Evolutionary conservation across 2,888 invertebrate species (phyloP).

Genomic region (Hydraecia micacea): DNA sequence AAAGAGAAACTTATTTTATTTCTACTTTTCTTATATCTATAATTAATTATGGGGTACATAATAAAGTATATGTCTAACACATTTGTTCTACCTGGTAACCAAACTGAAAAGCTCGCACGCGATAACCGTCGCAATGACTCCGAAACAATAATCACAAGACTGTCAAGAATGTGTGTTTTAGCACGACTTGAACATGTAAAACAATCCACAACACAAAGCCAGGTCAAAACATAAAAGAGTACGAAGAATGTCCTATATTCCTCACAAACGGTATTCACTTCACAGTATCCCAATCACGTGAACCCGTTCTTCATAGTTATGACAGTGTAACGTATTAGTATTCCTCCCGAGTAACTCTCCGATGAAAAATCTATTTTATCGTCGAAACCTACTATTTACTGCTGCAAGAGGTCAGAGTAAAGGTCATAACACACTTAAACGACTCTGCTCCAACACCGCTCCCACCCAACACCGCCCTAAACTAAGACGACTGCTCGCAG

Average conservation of each 20-base stretch:
- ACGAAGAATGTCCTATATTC: conserved; percentile 10
- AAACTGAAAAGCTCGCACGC: background rate
- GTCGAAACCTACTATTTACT: conserved; percentile 41
- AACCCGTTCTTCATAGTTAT: conserved; percentile 60
- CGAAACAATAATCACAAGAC: background rate
- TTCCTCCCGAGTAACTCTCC: conserved; percentile 42
- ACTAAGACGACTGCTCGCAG: too few relatives aligned
- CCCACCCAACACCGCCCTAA: too few relatives aligned
- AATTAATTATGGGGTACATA: background rate
- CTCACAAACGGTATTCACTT: background rate
- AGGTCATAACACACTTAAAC: too few relatives aligned
- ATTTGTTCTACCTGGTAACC: background rate
- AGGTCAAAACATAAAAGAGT: background rate
- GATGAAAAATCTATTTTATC: conserved; percentile 59
- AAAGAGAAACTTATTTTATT: background rate
- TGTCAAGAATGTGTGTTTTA: background rate
- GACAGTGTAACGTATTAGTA: conserved; percentile 64
- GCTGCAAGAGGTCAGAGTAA: conserved; percentile 19
- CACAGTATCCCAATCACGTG: conserved; percentile 53
- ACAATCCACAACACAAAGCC: background rate
- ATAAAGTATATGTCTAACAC: background rate
- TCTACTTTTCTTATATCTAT: background rate
- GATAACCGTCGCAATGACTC: too few relatives aligned
- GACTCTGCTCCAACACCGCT: too few relatives aligned
- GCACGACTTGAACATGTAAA: background rate